Evolutionary conservation across 2,888 invertebrate species (phyloP), one percentile per base, ranked within the genome.

Genomic region (Strigamia crassipes): DNA sequence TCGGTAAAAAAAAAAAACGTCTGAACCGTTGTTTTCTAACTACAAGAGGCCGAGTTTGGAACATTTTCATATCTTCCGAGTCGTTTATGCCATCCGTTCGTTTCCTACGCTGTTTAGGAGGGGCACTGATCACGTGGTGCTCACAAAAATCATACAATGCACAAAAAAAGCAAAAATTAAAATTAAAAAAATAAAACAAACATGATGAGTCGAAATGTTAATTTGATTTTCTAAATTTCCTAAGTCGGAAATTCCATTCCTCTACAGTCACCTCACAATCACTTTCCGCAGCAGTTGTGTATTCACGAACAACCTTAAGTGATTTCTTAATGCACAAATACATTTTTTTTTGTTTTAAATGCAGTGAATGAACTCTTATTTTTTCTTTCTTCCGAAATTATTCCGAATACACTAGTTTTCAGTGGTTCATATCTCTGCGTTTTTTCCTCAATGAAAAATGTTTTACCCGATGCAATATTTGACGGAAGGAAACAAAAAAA

Each of bases 61-160:
- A 73, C 73, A 73, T 73, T 73, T 73, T 12, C n/a, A 5, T 73
- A 73, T 73, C 73, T 73, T 73, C 61, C 73, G 31, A 73, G 73
- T 73, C 73, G 73, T 73, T 27, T 73, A 15, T 5, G 1, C 27
- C 27, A 27, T 73, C 73, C 73, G 31, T 15, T 15, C 73, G 31
- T 73, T 73, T 73, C 73, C 12, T 73, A 12, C 27, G 27, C 73
- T 27, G 31, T 73, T 73, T 31, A 73, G 73, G 73, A 73, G 73
- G 73, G 73, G 73, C 73, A 73, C 73, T 73, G 73, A 73, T 73
- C 73, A 73, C 73, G 73, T 73, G 73, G 73, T 73, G 73, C 73
- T 73, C 73, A 73, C 73, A 73, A 73, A 73, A 73, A 27, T 27
- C 15, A 73, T 15, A 73, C 31, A 73, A 73, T 12, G 18, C 61